Evolutionary conservation across 2,113 vertebrate species (phyloP), one percentile per base, ranked within the genome.

Genomic region (Glaucidium brasilianum): DNA sequence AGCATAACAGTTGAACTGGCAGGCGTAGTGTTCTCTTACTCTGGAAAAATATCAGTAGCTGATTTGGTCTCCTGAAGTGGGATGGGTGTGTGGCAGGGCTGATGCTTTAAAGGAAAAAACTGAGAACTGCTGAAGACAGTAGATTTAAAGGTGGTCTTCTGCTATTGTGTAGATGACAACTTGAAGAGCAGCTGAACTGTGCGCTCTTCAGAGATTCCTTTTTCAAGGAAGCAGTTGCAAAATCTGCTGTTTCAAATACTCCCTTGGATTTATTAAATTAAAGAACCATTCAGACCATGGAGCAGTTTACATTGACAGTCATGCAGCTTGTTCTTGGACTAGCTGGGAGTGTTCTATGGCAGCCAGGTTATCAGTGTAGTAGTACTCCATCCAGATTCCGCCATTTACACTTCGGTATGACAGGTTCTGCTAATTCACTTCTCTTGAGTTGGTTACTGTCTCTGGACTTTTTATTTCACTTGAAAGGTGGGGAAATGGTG

Each of bases 1-100:
- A 39, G 39, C 63, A 85, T n/a, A 79, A 35, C 2, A 26, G 0
- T 13, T 72, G 23, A 85, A 39, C 7, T 56, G 39, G 10, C 10
- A 68, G 32, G 23, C 0, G 0, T 17, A 27, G 25, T 82, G 19
- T 90, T 81, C n/a, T 2, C 0, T 58, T 84, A 11, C 12, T 53
- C 15, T 77, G 52, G n/a, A 50, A 50, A 60, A 88, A 35, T 15
- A 10, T 17, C 12, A 13, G 52, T 19, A 72, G 34, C 41, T 67
- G n/a, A 4, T 39, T 55, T 14, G 35, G 20, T 66, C 50, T 78
- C 49, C 29, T 81, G 39, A n/a, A 43, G 20, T 35, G 11, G 6
- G 3, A 6, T 56, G 34, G 25, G 11, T 35, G 6, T 19, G 4
- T 6, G 26, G 62, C 37, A 74, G 60, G 34, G 29, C 25, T 58